Conservation (phyloP, 2,888 invertebrate species). For the Sarcophaga carnaria region DNA sequence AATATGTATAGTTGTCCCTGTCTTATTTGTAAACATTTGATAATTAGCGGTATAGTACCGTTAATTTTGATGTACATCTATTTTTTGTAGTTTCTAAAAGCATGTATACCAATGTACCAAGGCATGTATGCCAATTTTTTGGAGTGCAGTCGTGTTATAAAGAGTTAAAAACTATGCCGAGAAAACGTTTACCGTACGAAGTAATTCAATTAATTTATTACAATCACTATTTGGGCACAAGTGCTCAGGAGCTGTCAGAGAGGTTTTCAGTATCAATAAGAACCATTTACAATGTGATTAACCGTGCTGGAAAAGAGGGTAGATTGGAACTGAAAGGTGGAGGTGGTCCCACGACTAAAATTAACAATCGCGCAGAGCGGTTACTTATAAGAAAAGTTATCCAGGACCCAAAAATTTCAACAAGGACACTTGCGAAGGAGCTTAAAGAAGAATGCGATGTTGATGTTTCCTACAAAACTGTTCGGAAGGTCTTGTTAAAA, state of each 20-base stretch:
- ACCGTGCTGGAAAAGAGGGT: conserved; percentile 62
- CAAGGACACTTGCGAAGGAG: too few relatives aligned
- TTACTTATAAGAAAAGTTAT: conserved; percentile 55
- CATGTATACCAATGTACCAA: too few relatives aligned
- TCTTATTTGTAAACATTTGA: background rate
- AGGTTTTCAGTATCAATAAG: conserved; percentile 59
- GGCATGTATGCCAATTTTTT: background rate
- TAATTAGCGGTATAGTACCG: background rate
- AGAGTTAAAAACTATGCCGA: conserved; percentile 37
- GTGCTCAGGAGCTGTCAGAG: conserved; percentile 54
- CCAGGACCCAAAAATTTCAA: conserved; percentile 46
- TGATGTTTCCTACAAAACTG: conserved; percentile 65
- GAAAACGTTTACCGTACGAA: conserved; percentile 36
- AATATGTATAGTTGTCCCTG: background rate
- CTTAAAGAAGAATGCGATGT: background rate
- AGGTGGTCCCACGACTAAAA: conserved; percentile 60
- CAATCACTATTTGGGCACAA: conserved; percentile 46
- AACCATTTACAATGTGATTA: conserved; percentile 63
- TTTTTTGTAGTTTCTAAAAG: background rate
- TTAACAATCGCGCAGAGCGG: conserved; percentile 48
- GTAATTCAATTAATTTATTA: conserved; percentile 62
- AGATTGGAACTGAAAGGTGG: conserved; percentile 60
- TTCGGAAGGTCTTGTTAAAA: conserved; percentile 52
- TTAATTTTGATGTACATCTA: background rate
- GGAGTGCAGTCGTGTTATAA: background rate